Percentiles rank a stretch among this genome's conserved stretches.
phyloP scores from a whole-genome alignment of 2,888 invertebrate genomes.

The Amiota minor region DNA sequence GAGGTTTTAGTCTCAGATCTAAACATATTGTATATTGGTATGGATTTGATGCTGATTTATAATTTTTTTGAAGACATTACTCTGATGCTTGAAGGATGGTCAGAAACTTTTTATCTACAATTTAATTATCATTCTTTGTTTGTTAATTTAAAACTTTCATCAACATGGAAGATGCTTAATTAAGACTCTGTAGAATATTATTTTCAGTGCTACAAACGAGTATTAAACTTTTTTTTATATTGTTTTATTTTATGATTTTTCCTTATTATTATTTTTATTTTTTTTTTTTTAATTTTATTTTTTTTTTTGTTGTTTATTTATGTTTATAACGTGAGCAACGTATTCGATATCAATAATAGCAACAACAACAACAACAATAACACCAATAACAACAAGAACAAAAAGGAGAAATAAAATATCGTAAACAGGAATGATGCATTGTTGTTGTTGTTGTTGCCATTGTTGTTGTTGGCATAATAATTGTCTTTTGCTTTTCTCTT shows the following conservation, averaged over 20 bases:
- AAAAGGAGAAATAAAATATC: neutral
- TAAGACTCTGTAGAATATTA: neutral
- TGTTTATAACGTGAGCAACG: constrained; percentile 25
- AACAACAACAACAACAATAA: constrained; percentile 2
- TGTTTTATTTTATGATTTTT: neutral
- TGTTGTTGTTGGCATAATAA: constrained; percentile 30
- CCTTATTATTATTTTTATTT: constrained; percentile 18
- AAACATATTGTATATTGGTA: too few relatives aligned
- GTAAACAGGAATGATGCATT: constrained; percentile 11
- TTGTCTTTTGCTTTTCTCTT: constrained; percentile 14
- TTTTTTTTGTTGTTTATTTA: neutral
- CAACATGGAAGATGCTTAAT: too few relatives aligned
- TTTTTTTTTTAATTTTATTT: constrained; percentile 20
- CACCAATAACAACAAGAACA: constrained; percentile 11
- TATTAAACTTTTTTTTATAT: constrained; percentile 8
- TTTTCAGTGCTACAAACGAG: constrained; percentile 6
- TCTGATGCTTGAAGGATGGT: too few relatives aligned
- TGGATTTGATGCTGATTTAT: too few relatives aligned
- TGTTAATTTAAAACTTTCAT: too few relatives aligned
- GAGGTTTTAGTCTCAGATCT: too few relatives aligned
- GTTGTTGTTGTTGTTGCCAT: constrained; percentile 26
- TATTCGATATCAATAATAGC: constrained; percentile 33
- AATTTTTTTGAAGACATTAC: too few relatives aligned
- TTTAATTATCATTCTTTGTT: too few relatives aligned
- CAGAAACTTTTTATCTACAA: too few relatives aligned